Base-by-base conservation (phyloP, 2,797 vertebrate species). In the Sebastes taczanowskii region DNA sequence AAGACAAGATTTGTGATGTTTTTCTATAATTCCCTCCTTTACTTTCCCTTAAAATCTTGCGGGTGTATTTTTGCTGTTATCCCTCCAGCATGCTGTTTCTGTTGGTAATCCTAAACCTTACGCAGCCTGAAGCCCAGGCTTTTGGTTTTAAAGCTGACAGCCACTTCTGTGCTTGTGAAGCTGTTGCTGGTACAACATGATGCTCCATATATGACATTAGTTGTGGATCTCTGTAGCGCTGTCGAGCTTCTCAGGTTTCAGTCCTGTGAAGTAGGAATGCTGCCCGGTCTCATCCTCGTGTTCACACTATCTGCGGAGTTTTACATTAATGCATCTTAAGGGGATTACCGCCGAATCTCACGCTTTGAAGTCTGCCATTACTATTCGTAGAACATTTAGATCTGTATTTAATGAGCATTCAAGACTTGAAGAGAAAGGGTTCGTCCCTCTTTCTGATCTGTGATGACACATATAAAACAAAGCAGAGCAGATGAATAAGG, bases 121-220 rank as follows among this genome's bases (percentile, higher is more conserved):
- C 70, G 70, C 84, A 56, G 63, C 68, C 58, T 71, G 63, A 61
- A 84, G 81, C 74, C 67, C n/a, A 13, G 74, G 70, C 64, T 80
- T 79, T 58, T 52, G 55, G 46, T 74, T 85, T 58, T 64, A 86
- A 86, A 86, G 72, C 82, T 83, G 72, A 75, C 83, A 83, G 80
- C 64, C 73, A 78, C 76, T 78, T 86, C 81, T 80, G 67, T 69
- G 71, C 71, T 67, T 71, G 52, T 74, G 75, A 82, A 86, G 78
- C 73, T n/a, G 55, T 23, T 70, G 42, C 76, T 68, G 68, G 69
- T 88, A 59, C 62, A 77, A 78, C 64, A 78, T 42, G 58, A 82
- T 32, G 81, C 77, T 71, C 85, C 82, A 53, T 82, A 86, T 70
- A 60, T 61, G 70, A 81, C 58, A 73, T 78, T 27, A 74, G 71